Base-by-base conservation (phyloP, 2,797 vertebrate genomes). In the Enteromius thamalakanensis region DNA sequence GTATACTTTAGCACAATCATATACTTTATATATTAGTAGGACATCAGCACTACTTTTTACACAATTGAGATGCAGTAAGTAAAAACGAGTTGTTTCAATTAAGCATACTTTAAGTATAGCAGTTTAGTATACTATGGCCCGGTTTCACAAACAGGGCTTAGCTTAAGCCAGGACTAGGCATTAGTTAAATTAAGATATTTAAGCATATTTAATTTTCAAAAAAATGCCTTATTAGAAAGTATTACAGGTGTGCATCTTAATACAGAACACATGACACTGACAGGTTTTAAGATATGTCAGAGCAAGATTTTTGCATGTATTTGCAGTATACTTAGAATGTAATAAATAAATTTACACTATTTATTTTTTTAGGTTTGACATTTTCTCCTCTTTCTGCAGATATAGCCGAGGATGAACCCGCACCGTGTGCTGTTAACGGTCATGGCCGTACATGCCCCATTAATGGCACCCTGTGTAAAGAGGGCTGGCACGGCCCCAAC, bases 371-470 rank as follows among this genome's bases (percentile, higher is more conserved):
- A 12, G 21, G 12, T n/a, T 19, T 32, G 58, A 21, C 11, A 47
- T 65, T n/a, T 7, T 42, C 29, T 62, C 26, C 6, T 40, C 8
- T 84, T 26, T 79, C 23, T 76, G 34, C 91, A 99, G 97, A 95
- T 68, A 70, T 93, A 90, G 95, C 96, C 86, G 98, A 98, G 92
- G 98, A 99, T 6, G 97, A 99, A 88, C 95, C 96, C 80, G 97
- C 97, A 90, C 98, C 98, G 4, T 99, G 98, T 94, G 97, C 98
- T 65, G 95, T 98, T 95, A 98, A 96, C 95, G 97, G 97, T 92
- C 96, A 97, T 21, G 98, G 98, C 87, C 97, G 97, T 83, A 95
- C 96, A 84, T 99, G 98, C 90, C 88, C 94, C 81, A 92, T 95
- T 87, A 99, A 99, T 0, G 96, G 96, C 91, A 98, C 97, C 0